phyloP scores from a whole-genome alignment of 2,113 vertebrate species.

The Muntiacus reevesi region DNA sequence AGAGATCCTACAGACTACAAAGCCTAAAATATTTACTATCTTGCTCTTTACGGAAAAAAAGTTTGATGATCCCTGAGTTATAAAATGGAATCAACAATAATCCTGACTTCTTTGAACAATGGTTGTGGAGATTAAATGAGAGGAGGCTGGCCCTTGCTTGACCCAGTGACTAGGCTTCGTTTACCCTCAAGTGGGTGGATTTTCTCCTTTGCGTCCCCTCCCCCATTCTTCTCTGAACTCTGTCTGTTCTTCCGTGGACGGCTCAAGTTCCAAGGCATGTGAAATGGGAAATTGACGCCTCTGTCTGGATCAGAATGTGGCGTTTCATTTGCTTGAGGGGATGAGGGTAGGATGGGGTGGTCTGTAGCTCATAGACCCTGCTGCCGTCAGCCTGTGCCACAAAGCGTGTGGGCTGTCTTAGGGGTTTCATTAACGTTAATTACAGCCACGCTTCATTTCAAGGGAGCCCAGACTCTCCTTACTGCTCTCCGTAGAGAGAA shows the following conservation, averaged over 20 bases:
- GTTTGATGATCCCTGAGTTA: background rate
- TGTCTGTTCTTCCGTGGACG: background rate
- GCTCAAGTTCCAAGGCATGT: background rate
- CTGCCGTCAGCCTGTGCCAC: slow-evolving; percentile 12
- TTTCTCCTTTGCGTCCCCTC: background rate
- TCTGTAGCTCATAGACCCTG: background rate
- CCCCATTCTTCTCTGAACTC: background rate
- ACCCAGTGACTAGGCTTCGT: background rate
- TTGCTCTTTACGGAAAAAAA: background rate
- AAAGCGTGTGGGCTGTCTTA: slow-evolving; percentile 19
- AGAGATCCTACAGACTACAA: background rate
- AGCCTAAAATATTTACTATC: background rate
- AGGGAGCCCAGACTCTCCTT: slow-evolving; percentile 71
- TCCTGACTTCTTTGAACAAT: background rate
- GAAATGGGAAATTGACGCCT: background rate
- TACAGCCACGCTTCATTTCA: slow-evolving; percentile 59
- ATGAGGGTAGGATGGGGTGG: background rate
- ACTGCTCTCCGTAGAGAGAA: slow-evolving; percentile 67
- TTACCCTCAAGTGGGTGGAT: background rate
- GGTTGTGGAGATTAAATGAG: background rate
- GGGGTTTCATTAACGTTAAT: slow-evolving; percentile 84
- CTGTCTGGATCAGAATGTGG: background rate
- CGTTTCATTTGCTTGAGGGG: background rate
- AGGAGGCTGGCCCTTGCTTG: background rate
- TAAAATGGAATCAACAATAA: background rate